phyloP scores from a whole-genome alignment of 2,888 invertebrate species.

The Conchocele bisecta region DNA sequence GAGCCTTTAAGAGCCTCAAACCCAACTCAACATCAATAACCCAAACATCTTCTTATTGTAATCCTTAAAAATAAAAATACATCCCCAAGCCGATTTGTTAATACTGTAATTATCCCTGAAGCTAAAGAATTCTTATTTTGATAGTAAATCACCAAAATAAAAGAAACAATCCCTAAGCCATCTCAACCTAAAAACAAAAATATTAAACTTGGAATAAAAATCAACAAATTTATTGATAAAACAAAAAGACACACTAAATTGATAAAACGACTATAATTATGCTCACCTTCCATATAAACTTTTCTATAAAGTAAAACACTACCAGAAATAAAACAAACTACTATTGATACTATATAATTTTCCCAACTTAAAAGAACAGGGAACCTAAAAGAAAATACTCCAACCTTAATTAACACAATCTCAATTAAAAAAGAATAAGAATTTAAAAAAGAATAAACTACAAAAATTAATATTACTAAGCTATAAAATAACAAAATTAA shows the following conservation, averaged over 20 bases:
- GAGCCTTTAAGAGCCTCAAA: not conserved
- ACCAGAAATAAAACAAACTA: constrained; percentile 85
- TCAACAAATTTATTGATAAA: constrained; percentile 87
- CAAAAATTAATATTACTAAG: too few species aligned
- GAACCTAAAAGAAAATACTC: too few species aligned
- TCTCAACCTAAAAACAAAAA: constrained; percentile 89
- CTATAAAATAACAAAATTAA: too few species aligned
- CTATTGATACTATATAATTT: too few species aligned
- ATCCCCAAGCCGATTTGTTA: constrained; percentile 90
- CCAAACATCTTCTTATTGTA: constrained; percentile 3
- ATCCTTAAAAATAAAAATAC: constrained; percentile 86
- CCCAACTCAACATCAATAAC: constrained; percentile 82
- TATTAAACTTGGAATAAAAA: constrained; percentile 88
- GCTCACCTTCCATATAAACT: constrained; percentile 86
- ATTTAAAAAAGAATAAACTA: too few species aligned
- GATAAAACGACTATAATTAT: constrained; percentile 87
- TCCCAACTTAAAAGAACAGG: too few species aligned
- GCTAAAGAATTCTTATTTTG: constrained; percentile 88
- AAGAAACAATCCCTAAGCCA: constrained; percentile 89
- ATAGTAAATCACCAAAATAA: constrained; percentile 89
- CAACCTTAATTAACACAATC: too few species aligned
- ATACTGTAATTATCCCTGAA: constrained; percentile 88
- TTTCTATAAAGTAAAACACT: constrained; percentile 87
- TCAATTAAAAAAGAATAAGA: too few species aligned
- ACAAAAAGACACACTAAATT: constrained; percentile 87